Percentiles rank a stretch among this genome's conserved stretches.
Conservation (phyloP, 2,113 vertebrate genomes). For the Xiphophorus hellerii region DNA sequence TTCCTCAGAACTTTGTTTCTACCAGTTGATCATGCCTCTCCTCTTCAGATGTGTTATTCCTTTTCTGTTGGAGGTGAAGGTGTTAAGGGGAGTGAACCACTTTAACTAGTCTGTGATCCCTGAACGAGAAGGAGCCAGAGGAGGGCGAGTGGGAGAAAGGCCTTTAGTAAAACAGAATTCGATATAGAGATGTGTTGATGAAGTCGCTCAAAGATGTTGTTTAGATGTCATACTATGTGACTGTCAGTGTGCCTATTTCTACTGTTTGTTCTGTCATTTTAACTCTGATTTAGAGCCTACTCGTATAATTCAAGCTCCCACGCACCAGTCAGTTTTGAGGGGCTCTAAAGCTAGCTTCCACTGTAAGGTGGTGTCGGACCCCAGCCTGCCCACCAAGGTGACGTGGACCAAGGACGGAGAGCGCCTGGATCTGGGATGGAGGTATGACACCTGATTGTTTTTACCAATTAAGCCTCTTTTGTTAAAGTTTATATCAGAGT, state of each 20-base stretch:
- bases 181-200: neutral
- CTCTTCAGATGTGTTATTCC: neutral
- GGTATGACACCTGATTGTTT: constrained; percentile 68
- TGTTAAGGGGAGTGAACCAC: neutral
- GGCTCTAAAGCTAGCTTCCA: constrained; percentile 84
- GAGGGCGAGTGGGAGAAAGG: neutral
- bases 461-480: neutral
- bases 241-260: neutral
- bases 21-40: neutral
- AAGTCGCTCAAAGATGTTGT: neutral
- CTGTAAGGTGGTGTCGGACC: constrained; percentile 88
- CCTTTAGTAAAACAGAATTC: neutral
- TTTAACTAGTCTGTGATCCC: neutral
- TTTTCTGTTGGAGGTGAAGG: neutral
- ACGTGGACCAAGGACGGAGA: constrained; percentile 90
- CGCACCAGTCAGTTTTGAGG: constrained; percentile 81
- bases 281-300: constrained; percentile 85
- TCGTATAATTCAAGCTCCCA: constrained; percentile 86
- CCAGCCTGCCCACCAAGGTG: constrained; percentile 82
- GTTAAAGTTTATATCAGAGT: neutral
- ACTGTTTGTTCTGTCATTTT: constrained; percentile 3
- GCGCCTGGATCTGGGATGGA: constrained; percentile 83
- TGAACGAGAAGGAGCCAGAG: neutral
- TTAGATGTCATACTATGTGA: constrained; percentile 5
- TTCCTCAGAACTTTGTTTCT: too few species aligned